phyloP scores from a whole-genome alignment of 2,888 invertebrate species.

The Stramonita haemastoma region DNA sequence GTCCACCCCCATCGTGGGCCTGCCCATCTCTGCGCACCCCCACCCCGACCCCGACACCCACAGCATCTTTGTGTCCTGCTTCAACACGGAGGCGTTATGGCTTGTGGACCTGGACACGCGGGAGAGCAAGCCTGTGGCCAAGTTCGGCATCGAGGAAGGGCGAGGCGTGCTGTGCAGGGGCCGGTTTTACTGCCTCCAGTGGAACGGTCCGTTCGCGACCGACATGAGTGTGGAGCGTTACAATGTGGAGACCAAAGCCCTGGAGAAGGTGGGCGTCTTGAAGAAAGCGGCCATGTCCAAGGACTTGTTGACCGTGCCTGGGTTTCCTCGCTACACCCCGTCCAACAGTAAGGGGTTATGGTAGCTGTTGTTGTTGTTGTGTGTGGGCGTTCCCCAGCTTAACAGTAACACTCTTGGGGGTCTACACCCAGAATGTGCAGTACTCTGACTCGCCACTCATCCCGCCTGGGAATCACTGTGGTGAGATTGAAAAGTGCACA shows the following conservation, averaged over 20 bases:
- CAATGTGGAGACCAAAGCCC: not conserved
- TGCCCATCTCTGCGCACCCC: constrained; percentile 28
- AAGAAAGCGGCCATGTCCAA: not conserved
- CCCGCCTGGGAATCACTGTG: too few relatives aligned
- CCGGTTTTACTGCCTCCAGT: constrained; percentile 12
- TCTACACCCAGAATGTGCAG: too few relatives aligned
- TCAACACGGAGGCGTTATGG: constrained; percentile 34
- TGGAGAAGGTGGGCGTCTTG: not conserved
- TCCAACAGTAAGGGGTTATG: not conserved
- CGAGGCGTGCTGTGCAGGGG: constrained; percentile 6
- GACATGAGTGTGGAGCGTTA: constrained; percentile 17
- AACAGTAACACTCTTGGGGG: too few relatives aligned
- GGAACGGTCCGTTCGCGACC: not conserved
- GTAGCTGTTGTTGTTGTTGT: too few relatives aligned
- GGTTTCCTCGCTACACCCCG: constrained; percentile 11
- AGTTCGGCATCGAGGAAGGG: constrained; percentile 29
- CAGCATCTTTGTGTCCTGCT: constrained; percentile 36
- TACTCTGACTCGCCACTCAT: too few relatives aligned
- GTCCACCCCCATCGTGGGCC: constrained; percentile 3
- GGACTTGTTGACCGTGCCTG: constrained; percentile 36
- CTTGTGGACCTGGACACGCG: constrained; percentile 19
- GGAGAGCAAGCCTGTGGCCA: not conserved
- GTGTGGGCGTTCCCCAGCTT: too few relatives aligned
- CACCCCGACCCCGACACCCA: not conserved
- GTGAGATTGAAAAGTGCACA: too few relatives aligned